A percentile compares a stretch with the other conserved stretches of the same genome.
phyloP scores from a whole-genome alignment of 2,888 invertebrate genomes.

The Aleiodes alternator region DNA sequence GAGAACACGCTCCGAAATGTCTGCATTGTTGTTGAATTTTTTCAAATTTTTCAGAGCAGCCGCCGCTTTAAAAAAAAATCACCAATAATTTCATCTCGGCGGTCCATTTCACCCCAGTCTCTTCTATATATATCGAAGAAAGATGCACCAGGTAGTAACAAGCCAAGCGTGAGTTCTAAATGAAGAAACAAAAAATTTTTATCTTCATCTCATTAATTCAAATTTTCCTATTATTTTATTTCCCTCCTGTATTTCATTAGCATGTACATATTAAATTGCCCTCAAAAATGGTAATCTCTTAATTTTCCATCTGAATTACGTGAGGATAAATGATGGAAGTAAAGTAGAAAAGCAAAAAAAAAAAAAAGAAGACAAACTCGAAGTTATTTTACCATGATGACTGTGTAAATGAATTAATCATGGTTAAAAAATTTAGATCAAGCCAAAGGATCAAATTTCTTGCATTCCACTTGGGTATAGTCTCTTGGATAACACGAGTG shows the following conservation, averaged over 20 bases:
- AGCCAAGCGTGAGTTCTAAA: background rate
- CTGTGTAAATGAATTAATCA: slow-evolving; percentile 28
- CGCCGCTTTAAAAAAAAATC: too few species aligned
- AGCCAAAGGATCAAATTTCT: slow-evolving; percentile 38
- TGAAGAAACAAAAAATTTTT: background rate
- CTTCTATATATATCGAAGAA: background rate
- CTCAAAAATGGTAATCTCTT: background rate
- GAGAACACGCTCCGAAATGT: too few species aligned
- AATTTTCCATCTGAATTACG: background rate
- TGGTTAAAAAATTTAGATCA: slow-evolving; percentile 33
- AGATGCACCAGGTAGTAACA: background rate
- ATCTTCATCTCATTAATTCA: background rate
- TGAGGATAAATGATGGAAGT: background rate
- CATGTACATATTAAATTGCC: background rate
- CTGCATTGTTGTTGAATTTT: too few species aligned
- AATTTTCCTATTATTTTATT: too few species aligned
- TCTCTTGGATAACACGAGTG: background rate
- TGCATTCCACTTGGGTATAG: slow-evolving; percentile 37
- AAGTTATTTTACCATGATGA: slow-evolving; percentile 4
- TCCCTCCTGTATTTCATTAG: too few species aligned
- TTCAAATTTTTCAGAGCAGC: too few species aligned
- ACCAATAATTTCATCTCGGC: too few species aligned
- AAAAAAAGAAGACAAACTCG: background rate
- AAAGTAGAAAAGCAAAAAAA: too few species aligned
- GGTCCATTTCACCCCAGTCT: too few species aligned